Evolutionary conservation across 2,113 vertebrate genomes (phyloP).

Genomic region (Cygnus atratus): DNA sequence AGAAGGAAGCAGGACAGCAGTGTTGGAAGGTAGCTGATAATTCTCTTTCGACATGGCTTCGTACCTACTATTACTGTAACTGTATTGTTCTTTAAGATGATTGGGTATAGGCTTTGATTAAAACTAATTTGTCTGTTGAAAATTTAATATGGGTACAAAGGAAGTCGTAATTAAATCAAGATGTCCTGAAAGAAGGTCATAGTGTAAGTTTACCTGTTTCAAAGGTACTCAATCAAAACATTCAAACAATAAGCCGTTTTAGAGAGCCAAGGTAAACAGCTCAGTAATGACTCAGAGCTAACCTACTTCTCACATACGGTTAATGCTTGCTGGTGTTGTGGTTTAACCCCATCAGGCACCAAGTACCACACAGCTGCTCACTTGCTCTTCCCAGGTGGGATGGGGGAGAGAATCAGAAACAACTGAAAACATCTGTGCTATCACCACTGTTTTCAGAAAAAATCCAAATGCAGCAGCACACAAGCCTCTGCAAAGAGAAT

Average conservation of each 20-base stretch:
- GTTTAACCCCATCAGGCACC: too few species aligned
- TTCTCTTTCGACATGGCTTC: neutral
- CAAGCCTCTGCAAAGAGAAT: too few species aligned
- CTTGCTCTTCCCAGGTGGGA: too few species aligned
- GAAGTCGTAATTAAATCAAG: neutral
- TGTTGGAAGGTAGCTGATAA: neutral
- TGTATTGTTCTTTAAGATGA: neutral
- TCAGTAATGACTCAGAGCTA: neutral
- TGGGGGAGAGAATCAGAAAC: too few species aligned
- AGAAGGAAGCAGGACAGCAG: neutral
- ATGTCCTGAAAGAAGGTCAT: neutral
- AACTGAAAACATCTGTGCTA: too few species aligned
- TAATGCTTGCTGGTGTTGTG: neutral
- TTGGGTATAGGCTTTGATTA: neutral
- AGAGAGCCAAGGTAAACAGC: neutral
- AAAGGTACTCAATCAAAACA: neutral
- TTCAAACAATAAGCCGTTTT: neutral
- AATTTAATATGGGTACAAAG: neutral
- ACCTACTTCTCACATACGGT: neutral
- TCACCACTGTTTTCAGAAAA: too few species aligned
- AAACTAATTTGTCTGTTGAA: neutral
- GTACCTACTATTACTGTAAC: neutral
- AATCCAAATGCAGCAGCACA: too few species aligned
- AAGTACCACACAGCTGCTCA: too few species aligned
- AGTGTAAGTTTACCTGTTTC: neutral